phyloP scores from a whole-genome alignment of 2,797 vertebrate species.

The Pogonophryne albipinna region DNA sequence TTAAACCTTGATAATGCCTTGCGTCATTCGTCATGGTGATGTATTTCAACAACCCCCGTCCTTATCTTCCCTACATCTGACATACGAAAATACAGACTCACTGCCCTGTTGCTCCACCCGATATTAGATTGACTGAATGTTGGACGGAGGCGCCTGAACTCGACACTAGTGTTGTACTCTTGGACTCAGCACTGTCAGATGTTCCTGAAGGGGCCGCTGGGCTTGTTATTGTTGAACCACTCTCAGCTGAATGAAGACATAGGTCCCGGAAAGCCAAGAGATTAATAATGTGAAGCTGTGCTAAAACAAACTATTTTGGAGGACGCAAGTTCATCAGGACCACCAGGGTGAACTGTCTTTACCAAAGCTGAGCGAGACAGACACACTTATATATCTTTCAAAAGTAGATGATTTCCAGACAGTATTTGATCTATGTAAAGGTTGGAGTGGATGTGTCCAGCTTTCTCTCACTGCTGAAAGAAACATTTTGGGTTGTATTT shows the following conservation, averaged over 20 bases:
- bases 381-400: not conserved
- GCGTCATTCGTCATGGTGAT: conserved; percentile 28
- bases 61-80: not conserved
- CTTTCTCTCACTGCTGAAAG: not conserved
- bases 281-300: conserved; percentile 53
- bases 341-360: conserved; percentile 36
- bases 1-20: conserved; percentile 7
- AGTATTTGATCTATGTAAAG: no score
- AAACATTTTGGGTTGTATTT: not conserved
- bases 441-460: not conserved
- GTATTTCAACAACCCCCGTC: conserved; percentile 11
- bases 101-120: conserved; percentile 4
- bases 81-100: not conserved
- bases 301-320: conserved; percentile 60
- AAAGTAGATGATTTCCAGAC: not conserved
- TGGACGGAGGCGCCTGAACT: conserved; percentile 24
- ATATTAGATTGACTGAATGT: conserved; percentile 10
- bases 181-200: conserved; percentile 35
- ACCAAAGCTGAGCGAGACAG: not conserved
- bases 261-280: conserved; percentile 31
- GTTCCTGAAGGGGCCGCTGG: conserved; percentile 26
- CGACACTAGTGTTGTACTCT: conserved; percentile 20
- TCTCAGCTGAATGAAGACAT: conserved; percentile 48
- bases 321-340: conserved; percentile 43
- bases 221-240: conserved; percentile 64